Percentiles rank a stretch among this genome's conserved stretches.
Evolutionary conservation across 2,888 invertebrate species (phyloP).

Genomic region (Rhagonycha fulva): DNA sequence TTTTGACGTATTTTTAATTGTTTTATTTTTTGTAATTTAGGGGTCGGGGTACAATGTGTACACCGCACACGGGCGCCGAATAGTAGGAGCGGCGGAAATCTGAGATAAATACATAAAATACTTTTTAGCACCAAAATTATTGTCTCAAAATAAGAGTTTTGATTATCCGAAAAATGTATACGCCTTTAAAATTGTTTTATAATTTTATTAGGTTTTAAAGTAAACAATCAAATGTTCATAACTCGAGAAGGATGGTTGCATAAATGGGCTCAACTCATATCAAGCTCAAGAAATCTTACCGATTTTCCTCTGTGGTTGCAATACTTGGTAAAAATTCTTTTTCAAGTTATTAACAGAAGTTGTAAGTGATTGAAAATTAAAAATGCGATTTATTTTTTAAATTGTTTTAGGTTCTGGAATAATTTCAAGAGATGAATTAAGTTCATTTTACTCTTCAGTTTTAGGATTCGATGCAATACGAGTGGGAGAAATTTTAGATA

Average conservation of each 20-base stretch:
- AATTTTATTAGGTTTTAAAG: conserved; percentile 46
- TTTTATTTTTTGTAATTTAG: too few species aligned
- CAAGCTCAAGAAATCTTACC: conserved; percentile 58
- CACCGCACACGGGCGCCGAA: too few species aligned
- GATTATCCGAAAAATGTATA: not conserved
- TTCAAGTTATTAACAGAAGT: conserved; percentile 70
- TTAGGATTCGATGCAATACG: conserved; percentile 65
- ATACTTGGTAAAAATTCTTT: conserved; percentile 72
- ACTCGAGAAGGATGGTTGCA: conserved; percentile 73
- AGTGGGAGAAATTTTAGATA: conserved; percentile 68
- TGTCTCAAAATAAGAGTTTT: not conserved
- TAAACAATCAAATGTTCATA: conserved; percentile 56
- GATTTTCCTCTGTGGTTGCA: conserved; percentile 76
- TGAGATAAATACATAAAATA: too few species aligned
- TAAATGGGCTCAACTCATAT: conserved; percentile 67
- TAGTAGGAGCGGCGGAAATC: too few species aligned
- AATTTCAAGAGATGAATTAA: conserved; percentile 68
- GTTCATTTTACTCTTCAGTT: conserved; percentile 72
- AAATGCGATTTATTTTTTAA: conserved; percentile 30
- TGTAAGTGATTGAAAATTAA: conserved; percentile 55
- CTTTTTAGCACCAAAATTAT: too few species aligned
- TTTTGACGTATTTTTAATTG: too few species aligned
- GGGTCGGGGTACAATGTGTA: too few species aligned
- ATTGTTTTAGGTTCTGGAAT: conserved; percentile 63
- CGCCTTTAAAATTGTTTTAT: not conserved